phyloP scores from a whole-genome alignment of 2,113 vertebrate species.

The Heliornis fulica region DNA sequence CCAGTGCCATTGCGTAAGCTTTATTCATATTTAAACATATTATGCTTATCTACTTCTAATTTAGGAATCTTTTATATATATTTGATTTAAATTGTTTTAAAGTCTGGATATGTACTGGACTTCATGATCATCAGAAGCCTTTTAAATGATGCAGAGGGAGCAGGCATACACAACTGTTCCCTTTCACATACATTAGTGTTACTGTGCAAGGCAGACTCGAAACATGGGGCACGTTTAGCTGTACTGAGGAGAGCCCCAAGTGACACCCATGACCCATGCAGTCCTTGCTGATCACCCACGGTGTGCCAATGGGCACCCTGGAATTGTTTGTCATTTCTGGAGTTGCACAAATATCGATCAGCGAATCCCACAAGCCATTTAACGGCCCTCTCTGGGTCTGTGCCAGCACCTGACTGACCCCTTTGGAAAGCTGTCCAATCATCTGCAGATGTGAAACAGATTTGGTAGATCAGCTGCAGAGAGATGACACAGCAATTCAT shows the following conservation, averaged over 20 bases:
- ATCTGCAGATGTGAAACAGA: background rate
- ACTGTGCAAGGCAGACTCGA: background rate
- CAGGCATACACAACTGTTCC: background rate
- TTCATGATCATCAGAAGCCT: background rate
- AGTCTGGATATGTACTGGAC: background rate
- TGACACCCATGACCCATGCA: background rate
- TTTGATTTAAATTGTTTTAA: background rate
- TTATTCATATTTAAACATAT: conserved; percentile 38
- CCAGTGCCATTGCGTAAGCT: background rate
- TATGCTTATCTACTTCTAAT: background rate
- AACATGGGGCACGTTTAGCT: accelerated
- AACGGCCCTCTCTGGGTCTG: background rate
- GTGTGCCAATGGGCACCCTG: background rate
- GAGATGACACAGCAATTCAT: background rate
- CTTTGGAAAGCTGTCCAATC: background rate
- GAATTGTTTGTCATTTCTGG: background rate
- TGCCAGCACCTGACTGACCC: background rate
- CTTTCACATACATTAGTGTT: background rate
- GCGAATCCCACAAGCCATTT: background rate
- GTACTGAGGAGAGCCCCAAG: background rate
- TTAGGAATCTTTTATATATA: background rate
- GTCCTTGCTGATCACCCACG: background rate
- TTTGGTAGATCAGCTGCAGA: background rate
- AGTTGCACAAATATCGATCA: background rate
- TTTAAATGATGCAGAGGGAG: background rate